Evolutionary conservation across 2,797 vertebrate species (phyloP), one percentile per base, ranked within the genome.

Genomic region (Acanthopagrus latus): DNA sequence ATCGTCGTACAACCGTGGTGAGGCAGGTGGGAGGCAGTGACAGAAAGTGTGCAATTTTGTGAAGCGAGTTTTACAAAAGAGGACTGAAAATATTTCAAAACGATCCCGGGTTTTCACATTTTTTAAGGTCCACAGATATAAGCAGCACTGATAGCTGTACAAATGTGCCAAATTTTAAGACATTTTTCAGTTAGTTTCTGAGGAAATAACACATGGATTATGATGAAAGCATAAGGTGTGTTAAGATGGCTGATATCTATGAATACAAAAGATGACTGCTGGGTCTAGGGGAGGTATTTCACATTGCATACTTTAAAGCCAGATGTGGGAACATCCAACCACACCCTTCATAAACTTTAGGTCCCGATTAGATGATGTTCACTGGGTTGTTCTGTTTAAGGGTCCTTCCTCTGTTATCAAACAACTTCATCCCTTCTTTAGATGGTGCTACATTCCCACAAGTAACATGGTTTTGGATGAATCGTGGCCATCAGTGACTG

Each of bases 301-400:
- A 2, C 9, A 9, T 38, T 17, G 43, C 54, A 21, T 21, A 21
- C 55, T 74, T 85, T 68, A 85, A 81, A 83, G 65, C 78, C 77
- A 78, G 75, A 83, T 29, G 71, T 64, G 64, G 62, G 74, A 69
- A 83, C 72, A 78, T 77, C 76, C 79, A 89, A 88, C 86, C 71
- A 88, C 85, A 91, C 82, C 74, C 77, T 20, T 73, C 83, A 83
- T 91, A 85, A 92, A 89, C 38, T 64, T 78, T 85, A 77, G 44
- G 41, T 76, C 65, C 83, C 85, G 70, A 82, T 86, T 84, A 83
- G 72, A 18, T 20, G 60, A 76, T 64, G 81, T 76, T 86, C 60
- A 60, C 23, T n/a, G 63, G 50, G 56, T 68, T 51, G 44, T 59
- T 75, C 25, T 10, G 66, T 82, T 76, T 62, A 75, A 70, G 33